A percentile compares a stretch with the other conserved stretches of the same genome.
phyloP scores from a whole-genome alignment of 2,888 invertebrate genomes.

The Ptycholaimellus sp. region DNA sequence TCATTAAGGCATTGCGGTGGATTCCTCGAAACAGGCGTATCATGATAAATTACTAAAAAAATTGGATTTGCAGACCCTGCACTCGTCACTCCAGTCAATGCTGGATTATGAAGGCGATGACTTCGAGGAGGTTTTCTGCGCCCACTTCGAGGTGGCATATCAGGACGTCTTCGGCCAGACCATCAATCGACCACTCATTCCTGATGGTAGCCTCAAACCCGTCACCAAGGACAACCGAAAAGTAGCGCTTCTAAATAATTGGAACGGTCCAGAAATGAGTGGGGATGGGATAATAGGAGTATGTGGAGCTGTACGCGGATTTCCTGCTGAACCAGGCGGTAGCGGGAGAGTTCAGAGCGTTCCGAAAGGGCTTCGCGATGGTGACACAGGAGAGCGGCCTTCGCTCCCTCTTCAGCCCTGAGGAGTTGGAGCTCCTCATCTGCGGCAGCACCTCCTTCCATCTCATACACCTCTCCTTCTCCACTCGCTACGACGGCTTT shows the following conservation, averaged over 20 bases:
- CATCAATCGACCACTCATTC: slow-evolving; percentile 55
- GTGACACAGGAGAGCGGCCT: slow-evolving; percentile 80
- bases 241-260: slow-evolving; percentile 36
- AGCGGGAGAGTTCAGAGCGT: slow-evolving; percentile 68
- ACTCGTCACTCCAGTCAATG: slow-evolving; percentile 42
- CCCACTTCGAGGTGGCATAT: slow-evolving; percentile 67
- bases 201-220: slow-evolving; percentile 51
- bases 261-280: too few species aligned
- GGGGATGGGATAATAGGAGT: too few species aligned
- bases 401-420: slow-evolving; percentile 58
- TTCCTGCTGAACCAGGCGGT: slow-evolving; percentile 65
- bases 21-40: too few species aligned
- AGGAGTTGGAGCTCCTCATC: slow-evolving; percentile 72
- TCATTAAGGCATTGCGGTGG: too few species aligned
- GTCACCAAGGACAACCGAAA: slow-evolving; percentile 64
- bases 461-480: too few species aligned
- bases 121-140: slow-evolving; percentile 63
- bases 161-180: slow-evolving; percentile 64
- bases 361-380: slow-evolving; percentile 68
- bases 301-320: slow-evolving; percentile 63
- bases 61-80: not conserved
- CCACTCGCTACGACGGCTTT: too few species aligned
- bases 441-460: slow-evolving; percentile 49
- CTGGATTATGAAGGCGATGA: slow-evolving; percentile 55
- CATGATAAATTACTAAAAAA: too few species aligned